Evolutionary conservation across 2,113 vertebrate species (phyloP).

Genomic region (Sturnira hondurensis): DNA sequence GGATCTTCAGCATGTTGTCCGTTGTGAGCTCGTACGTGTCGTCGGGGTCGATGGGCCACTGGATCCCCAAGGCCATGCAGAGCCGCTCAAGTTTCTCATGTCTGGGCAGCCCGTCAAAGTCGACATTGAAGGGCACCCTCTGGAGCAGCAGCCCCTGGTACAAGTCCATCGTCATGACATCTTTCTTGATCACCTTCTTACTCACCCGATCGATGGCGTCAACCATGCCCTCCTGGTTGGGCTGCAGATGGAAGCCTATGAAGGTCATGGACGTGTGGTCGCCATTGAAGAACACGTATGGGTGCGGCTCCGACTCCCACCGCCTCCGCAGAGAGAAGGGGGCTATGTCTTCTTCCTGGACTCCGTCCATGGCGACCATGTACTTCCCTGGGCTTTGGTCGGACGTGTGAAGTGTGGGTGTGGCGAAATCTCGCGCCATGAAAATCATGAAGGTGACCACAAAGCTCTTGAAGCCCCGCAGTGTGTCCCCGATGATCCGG

Average conservation of each 20-base stretch:
- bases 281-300: constrained; percentile 94
- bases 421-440: constrained; percentile 97
- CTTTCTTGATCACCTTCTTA: constrained; percentile 82
- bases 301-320: constrained; percentile 97
- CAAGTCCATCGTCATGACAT: constrained; percentile 85
- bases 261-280: constrained; percentile 94
- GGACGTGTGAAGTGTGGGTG: constrained; percentile 90
- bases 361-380: constrained; percentile 65
- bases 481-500: constrained; percentile 83
- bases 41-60: constrained; percentile 89
- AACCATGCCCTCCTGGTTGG: constrained; percentile 56
- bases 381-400: constrained; percentile 90
- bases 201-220: constrained; percentile 87
- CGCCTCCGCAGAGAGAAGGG: constrained; percentile 91
- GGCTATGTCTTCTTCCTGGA: constrained; percentile 87
- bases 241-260: constrained; percentile 91
- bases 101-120: constrained; percentile 89
- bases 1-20: constrained; percentile 94
- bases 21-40: constrained; percentile 94
- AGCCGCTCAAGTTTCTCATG: constrained; percentile 88
- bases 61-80: constrained; percentile 89
- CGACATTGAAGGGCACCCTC: constrained; percentile 89
- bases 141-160: constrained; percentile 85
- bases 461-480: constrained; percentile 93
- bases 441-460: constrained; percentile 96